Percentiles rank a stretch among this genome's conserved stretches.
These are phyloP conservation scores for Lamproptera curius DNA, from an alignment of 2,888 invertebrate species.

Conservation along the genomic window DNA sequence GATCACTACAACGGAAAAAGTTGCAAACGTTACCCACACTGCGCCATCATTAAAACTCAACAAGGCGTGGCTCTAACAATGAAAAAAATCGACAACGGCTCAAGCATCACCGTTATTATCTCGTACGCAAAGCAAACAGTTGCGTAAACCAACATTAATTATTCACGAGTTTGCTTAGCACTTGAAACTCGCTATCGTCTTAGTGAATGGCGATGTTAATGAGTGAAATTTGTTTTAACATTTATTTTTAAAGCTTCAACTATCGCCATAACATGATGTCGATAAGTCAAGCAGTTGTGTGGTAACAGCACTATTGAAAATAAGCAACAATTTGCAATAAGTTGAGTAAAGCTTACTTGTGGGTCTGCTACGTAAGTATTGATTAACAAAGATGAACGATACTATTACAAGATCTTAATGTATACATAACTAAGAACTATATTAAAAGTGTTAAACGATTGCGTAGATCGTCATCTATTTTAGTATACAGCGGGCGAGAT, in stretches of 20 bases:
- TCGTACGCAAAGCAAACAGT: slow-evolving; percentile 30
- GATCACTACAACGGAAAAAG: no score
- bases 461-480: no score
- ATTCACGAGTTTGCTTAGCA: slow-evolving; percentile 40
- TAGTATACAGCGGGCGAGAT: no score
- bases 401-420: no score
- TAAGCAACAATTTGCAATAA: not conserved
- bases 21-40: no score
- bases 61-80: slow-evolving; percentile 13
- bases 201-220: slow-evolving; percentile 45
- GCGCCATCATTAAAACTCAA: slow-evolving; percentile 7
- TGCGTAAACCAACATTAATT: slow-evolving; percentile 33
- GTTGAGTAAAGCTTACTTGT: no score
- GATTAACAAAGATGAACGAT: no score
- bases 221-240: slow-evolving; percentile 36
- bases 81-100: slow-evolving; percentile 19
- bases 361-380: no score
- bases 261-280: slow-evolving; percentile 8
- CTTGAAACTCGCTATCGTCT: slow-evolving; percentile 34
- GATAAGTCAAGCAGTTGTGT: not conserved
- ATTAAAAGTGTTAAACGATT: no score
- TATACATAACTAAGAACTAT: no score
- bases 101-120: slow-evolving; percentile 20
- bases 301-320: not conserved
- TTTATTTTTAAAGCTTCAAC: slow-evolving; percentile 26